Base-by-base conservation (phyloP, 2,888 invertebrate genomes). In the Craniophora ligustri region DNA sequence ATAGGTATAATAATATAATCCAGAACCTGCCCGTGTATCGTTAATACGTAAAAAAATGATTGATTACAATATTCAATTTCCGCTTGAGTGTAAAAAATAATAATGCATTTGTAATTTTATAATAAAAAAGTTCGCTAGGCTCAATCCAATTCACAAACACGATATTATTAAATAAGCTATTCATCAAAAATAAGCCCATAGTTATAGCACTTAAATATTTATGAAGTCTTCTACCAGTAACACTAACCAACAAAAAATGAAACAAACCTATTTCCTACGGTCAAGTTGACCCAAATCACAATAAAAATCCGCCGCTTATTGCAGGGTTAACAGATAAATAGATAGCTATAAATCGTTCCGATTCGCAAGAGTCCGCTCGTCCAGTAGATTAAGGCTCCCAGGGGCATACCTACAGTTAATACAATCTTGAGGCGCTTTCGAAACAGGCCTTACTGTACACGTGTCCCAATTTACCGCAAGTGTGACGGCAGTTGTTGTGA, bases 271-370 rank as follows among this genome's bases (percentile, higher is more conserved):
- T 67, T 44, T 32, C 13, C 26, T 5, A 39, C 36, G 50, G 64
- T 64, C 70, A 46, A 42, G 42, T 55, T 60, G 61, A 58, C 61
- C 66, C 49, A 34, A 42, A 51, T 54, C 38, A 56, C 60, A 68
- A 71, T 74, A 74, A 68, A 71, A 72, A 60, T 54, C 50, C 41
- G 26, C 48, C 39, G 35, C 45, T 45, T 54, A 67, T 53, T 59
- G 66, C 28, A 47, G 68, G 68, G 68, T 67, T 65, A 72, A 56
- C 66, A 61, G 66, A 74, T 71, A 73, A 68, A 74, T 71, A 72
- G 62, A 71, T 74, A 63, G 49, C 66, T 36, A 66, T 72, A 65
- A 74, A 71, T 68, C 61, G 67, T 71, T 47, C 23, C 23, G 48
- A 54, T 36, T 57, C 65, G 35, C 53, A 23, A 32, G 39, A 16